Conservation (phyloP, 1,140 invertebrate species). For the Leptinotarsa defecta region DNA sequence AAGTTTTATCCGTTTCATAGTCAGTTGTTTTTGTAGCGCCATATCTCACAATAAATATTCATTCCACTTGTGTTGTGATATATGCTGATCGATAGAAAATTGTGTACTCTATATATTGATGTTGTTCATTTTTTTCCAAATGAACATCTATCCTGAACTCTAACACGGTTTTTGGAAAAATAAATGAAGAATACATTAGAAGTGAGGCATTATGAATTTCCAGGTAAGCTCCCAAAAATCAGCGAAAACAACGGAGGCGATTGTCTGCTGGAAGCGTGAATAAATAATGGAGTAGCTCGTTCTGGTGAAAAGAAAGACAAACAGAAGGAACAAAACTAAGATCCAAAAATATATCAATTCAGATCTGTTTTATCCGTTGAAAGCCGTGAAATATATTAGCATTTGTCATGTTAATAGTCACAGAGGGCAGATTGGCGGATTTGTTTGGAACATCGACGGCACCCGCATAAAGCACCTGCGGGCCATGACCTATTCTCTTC, state of each 20-base stretch:
- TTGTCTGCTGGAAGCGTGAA: conserved; percentile 15
- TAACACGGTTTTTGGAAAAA: too few relatives aligned
- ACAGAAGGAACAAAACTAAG: conserved; percentile 49
- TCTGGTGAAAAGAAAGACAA: conserved; percentile 46
- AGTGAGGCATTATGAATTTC: too few relatives aligned
- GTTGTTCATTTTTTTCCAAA: too few relatives aligned
- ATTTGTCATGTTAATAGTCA: conserved; percentile 57
- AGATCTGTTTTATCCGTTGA: conserved; percentile 52
- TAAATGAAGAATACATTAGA: too few relatives aligned
- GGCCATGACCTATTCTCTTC: conserved; percentile 36
- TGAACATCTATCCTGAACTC: too few relatives aligned
- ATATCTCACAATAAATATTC: too few relatives aligned
- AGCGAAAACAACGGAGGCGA: background rate
- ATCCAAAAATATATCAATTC: conserved; percentile 54
- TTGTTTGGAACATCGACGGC: conserved; percentile 48
- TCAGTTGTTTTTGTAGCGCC: too few relatives aligned
- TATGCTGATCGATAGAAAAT: too few relatives aligned
- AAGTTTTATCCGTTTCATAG: too few relatives aligned
- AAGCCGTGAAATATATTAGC: conserved; percentile 56
- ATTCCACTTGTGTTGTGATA: too few relatives aligned
- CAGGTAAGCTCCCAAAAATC: too few relatives aligned
- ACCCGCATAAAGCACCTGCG: conserved; percentile 54
- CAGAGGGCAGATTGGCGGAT: conserved; percentile 53
- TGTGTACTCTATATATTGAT: too few relatives aligned
- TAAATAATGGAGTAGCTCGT: conserved; percentile 41